These are phyloP conservation scores for Periophthalmus magnuspinnatus DNA, from an alignment of 2,797 vertebrate species.

Conservation along the genomic window DNA sequence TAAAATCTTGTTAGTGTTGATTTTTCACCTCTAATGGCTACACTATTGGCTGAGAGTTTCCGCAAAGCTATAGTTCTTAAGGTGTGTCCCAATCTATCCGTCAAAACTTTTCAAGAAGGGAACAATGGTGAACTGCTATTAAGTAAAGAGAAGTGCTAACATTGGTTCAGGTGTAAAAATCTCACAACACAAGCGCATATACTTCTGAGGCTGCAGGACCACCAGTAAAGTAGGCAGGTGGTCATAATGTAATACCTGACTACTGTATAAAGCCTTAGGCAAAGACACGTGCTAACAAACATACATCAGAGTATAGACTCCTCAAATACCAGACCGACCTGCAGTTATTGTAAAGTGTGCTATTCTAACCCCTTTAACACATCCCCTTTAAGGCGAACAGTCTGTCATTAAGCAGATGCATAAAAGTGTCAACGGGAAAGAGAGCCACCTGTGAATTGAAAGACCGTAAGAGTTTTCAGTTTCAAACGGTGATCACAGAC, in stretches of 20 bases:
- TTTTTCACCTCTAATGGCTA: too few relatives aligned
- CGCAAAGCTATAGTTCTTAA: too few relatives aligned
- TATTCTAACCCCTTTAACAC: conserved; percentile 39
- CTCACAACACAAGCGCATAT: too few relatives aligned
- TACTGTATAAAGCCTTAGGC: conserved; percentile 10
- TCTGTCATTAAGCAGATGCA: conserved; percentile 59
- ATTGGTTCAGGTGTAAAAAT: too few relatives aligned
- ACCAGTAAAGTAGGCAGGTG: conserved; percentile 1
- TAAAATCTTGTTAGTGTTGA: too few relatives aligned
- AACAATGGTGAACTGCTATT: too few relatives aligned
- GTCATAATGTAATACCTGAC: neutral
- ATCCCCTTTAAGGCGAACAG: conserved; percentile 45
- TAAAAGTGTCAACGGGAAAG: conserved; percentile 56
- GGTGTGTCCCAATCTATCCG: too few relatives aligned
- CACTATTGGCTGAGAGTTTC: too few relatives aligned
- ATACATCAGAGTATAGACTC: conserved; percentile 12
- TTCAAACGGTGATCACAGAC: conserved; percentile 30
- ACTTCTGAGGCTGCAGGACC: neutral
- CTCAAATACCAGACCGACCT: conserved; percentile 30
- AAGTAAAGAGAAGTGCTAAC: too few relatives aligned
- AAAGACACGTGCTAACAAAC: conserved; percentile 14
- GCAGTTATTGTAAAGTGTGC: conserved; percentile 36
- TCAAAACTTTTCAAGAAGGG: too few relatives aligned
- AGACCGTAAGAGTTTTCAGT: conserved; percentile 16
- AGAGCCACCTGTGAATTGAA: conserved; percentile 38